A percentile compares a stretch with the other conserved stretches of the same genome.
Evolutionary conservation across 2,888 invertebrate species (phyloP).

Genomic region (Leptinotarsa rubiginosa): DNA sequence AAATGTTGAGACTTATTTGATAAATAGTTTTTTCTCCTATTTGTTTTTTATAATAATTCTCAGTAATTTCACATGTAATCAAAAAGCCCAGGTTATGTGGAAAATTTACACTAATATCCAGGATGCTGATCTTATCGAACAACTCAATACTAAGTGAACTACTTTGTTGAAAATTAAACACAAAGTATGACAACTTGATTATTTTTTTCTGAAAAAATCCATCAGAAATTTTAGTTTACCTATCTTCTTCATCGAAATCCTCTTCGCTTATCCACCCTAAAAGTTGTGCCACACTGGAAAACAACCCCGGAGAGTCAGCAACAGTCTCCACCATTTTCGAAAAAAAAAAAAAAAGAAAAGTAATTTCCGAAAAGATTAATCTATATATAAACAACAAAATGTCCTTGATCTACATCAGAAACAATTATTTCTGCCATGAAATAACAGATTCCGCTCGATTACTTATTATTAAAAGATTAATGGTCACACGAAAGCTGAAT

Average conservation of each 20-base stretch:
- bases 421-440: neutral
- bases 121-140: no score
- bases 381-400: neutral
- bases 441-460: neutral
- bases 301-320: slow-evolving; percentile 54
- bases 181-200: neutral
- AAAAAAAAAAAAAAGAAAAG: slow-evolving; percentile 4
- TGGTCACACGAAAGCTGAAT: neutral
- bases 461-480: neutral
- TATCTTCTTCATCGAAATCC: slow-evolving; percentile 55
- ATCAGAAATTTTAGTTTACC: slow-evolving; percentile 48
- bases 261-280: slow-evolving; percentile 54
- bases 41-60: no score
- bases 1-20: no score
- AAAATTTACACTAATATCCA: no score
- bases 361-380: slow-evolving; percentile 8
- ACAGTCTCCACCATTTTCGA: slow-evolving; percentile 47
- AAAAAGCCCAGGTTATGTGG: no score
- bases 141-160: no score
- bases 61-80: no score
- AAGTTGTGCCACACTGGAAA: slow-evolving; percentile 57
- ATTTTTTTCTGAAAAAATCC: neutral
- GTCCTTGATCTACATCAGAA: neutral
- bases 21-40: no score
- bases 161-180: no score